Conservation (phyloP, 2,797 vertebrate species). For the Hemitrygon akajei region DNA sequence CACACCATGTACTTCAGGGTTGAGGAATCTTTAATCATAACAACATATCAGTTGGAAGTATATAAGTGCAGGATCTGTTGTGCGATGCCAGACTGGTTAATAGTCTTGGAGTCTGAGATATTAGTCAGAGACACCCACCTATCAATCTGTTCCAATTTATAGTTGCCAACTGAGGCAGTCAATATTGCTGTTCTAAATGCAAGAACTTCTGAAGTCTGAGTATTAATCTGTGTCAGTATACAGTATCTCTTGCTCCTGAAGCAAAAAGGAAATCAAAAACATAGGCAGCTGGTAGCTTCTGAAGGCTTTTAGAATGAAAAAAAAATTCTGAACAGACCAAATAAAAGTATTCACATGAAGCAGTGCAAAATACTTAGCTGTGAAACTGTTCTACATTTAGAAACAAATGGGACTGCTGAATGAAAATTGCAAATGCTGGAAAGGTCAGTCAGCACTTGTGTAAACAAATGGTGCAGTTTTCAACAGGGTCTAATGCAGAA, state of each 20-base stretch:
- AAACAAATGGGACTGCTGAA: neutral
- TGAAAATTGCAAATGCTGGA: neutral
- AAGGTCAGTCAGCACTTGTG: neutral
- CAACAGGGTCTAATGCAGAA: neutral
- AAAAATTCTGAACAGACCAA: neutral
- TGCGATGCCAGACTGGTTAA: neutral
- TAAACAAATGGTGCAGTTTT: neutral
- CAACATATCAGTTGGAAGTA: neutral
- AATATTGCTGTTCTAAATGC: neutral
- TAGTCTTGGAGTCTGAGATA: neutral
- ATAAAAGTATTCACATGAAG: neutral
- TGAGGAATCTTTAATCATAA: neutral
- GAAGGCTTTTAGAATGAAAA: neutral
- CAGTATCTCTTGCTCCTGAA: too few relatives aligned
- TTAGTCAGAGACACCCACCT: neutral
- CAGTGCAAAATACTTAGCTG: neutral
- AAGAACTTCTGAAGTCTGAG: neutral
- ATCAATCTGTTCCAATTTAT: neutral
- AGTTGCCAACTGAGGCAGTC: neutral
- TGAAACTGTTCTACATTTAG: neutral
- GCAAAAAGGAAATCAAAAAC: neutral
- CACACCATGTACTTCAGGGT: neutral
- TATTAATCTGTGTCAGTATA: neutral
- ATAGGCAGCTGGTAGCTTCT: neutral
- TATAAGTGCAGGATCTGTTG: neutral